Base-by-base conservation (phyloP, 2,797 vertebrate genomes). In the Lindbergichthys nudifrons region DNA sequence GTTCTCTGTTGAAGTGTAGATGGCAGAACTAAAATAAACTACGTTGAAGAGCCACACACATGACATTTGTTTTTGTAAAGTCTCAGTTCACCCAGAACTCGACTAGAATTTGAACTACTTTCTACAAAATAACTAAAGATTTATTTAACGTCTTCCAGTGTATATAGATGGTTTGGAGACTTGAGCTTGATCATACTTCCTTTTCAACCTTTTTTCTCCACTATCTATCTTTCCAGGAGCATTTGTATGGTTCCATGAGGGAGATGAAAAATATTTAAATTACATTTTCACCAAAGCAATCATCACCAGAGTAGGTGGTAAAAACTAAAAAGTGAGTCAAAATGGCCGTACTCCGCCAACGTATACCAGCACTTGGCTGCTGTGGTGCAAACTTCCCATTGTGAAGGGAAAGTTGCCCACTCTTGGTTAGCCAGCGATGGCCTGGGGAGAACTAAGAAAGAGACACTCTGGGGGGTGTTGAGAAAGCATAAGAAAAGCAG, bases 221-320 rank as follows among this genome's bases (percentile, higher is more conserved):
- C 43, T 46, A 48, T 52, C 23, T 15, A 48, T 42, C 50, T 54
- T 43, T 70, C 43, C 8, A 43, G 52, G 21, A 50, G 14, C 15
- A n/a, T 54, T 41, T 15, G 26, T 56, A 43, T 39, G 18, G 66
- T 32, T 26, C 42, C 47, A 59, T 9, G 0, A 47, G 30, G 50
- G 41, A 59, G 48, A 82, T 57, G 2, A 80, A 76, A 77, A 66
- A 81, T 36, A 62, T 61, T 67, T 43, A 75, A 63, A 36, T 45
- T 8, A 56, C 70, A 46, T 65, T 70, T 74, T 65, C 53, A 62
- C 50, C 58, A 45, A 30, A 8, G 21, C 30, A 59, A 18, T 56
- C 45, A 58, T 58, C 52, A 61, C 32, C 32, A 42, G 36, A 53
- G 47, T 13, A 53, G 3, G 46, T 65, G 48, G 42, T 7, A 63